Base-by-base conservation (phyloP, 1,140 invertebrate species). In the Liolophura sinensis region DNA sequence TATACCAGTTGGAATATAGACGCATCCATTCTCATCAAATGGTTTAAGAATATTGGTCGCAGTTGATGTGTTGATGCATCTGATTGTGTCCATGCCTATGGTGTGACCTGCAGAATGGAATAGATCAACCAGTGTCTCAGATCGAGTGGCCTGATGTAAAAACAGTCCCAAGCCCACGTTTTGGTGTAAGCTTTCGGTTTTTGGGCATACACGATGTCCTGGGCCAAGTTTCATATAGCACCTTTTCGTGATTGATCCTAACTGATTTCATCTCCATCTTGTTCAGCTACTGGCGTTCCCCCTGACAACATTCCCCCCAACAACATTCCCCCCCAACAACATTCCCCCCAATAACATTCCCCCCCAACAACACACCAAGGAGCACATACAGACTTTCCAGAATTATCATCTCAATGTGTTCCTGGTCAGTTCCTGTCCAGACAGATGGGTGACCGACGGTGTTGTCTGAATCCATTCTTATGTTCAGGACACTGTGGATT, bases 81-180 rank as follows among this genome's bases (percentile, higher is more conserved):
- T 24, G 18, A 16, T 20, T 62, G 47, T 20, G 11, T 63, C 54
- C 16, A 18, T 40, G 14, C 52, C 22, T 47, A 60, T 52, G 22
- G 48, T 51, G 25, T 69, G 68, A 50, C 59, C 59, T 27, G 63
- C 68, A 59, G 63, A 63, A 69, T 69, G 48, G 49, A 66, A 60
- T n/a, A 69, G 27, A 16, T 51, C 31, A 14, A 65, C 57, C 15
- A 69, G 59, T 24, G 4, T 54, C 48, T 69, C 58, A 50, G 63
- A 66, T 18, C 68, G 31, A 12, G 62, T 65, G 20, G 68, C 63
- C 25, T 69, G 68, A 51, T 69, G 64, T 16, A 69, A 40, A 24
- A 58, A 48, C 15, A 59, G n/a, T 20, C 56, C 63, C 40, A 69
- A 52, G 20, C 68, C 68, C 24, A 69, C 27, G 56, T 65, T 63